Conservation (phyloP, 2,113 vertebrate species). For the Pampusana beccarii region DNA sequence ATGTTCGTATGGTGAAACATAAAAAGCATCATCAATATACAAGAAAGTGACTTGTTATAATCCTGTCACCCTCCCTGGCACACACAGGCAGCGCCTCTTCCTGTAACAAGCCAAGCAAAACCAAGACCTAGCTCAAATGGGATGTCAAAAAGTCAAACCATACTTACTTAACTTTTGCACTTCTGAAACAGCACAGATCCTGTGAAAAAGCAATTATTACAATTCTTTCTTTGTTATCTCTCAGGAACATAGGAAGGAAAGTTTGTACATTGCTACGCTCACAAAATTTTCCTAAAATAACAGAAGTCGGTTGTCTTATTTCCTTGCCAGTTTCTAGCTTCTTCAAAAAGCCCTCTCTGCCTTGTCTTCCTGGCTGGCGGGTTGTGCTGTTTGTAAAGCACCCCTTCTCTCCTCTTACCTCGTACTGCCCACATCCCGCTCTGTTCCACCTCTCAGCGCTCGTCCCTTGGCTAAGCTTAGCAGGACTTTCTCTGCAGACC, state of each 20-base stretch:
- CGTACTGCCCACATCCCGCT: neutral
- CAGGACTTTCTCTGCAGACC: conserved; percentile 23
- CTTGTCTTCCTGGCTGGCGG: neutral
- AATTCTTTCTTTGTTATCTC: neutral
- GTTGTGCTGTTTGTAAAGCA: neutral
- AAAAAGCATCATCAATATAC: neutral
- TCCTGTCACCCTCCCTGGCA: neutral
- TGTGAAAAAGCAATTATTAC: neutral
- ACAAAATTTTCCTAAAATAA: neutral
- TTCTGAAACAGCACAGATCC: conserved; percentile 6
- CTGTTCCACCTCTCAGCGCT: neutral
- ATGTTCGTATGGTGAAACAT: neutral
- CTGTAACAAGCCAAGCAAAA: conserved; percentile 39
- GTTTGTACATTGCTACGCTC: neutral
- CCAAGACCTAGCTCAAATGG: conserved; percentile 47
- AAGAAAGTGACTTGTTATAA: neutral
- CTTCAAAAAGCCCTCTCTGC: neutral
- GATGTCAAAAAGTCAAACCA: conserved; percentile 34
- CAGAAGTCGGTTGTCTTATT: neutral
- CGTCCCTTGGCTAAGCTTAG: neutral
- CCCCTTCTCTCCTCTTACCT: neutral
- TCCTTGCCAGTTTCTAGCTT: neutral
- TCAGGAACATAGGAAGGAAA: neutral
- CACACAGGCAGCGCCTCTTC: conserved; percentile 40
- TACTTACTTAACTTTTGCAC: conserved; percentile 38